phyloP scores from a whole-genome alignment of 2,888 invertebrate genomes.

The Megalurothrips usitatus region DNA sequence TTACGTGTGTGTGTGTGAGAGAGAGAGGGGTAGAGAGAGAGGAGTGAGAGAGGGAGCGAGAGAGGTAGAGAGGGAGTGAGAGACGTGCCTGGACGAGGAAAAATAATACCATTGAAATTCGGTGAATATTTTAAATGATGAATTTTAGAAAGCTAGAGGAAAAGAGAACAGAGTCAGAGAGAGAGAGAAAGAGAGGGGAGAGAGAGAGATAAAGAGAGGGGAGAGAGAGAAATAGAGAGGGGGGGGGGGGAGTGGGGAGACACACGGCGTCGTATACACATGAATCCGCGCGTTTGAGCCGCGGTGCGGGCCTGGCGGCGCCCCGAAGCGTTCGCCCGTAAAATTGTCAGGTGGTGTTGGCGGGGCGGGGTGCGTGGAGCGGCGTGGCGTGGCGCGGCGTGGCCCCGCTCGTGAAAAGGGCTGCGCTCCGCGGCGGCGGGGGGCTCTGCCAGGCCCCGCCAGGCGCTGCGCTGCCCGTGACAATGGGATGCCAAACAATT shows the following conservation, averaged over 20 bases:
- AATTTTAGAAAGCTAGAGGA: too few species aligned
- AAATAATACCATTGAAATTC: too few species aligned
- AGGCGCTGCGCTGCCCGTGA: too few species aligned
- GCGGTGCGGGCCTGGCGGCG: background rate
- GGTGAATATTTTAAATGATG: too few species aligned
- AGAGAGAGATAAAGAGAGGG: background rate
- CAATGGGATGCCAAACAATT: background rate
- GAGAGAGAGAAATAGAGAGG: background rate
- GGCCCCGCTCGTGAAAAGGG: too few species aligned
- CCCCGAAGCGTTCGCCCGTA: background rate
- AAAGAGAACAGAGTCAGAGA: too few species aligned
- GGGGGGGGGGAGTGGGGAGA: background rate
- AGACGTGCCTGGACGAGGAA: background rate
- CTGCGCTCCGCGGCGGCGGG: too few species aligned
- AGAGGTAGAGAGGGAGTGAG: background rate
- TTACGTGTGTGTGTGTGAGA: too few species aligned
- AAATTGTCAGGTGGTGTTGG: background rate
- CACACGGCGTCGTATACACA: background rate
- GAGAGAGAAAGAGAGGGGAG: too few species aligned
- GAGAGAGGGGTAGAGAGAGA: conserved; percentile 11
- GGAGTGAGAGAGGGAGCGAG: conserved; percentile 7
- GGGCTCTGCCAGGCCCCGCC: too few species aligned
- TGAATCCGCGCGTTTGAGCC: background rate
- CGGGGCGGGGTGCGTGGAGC: too few species aligned
- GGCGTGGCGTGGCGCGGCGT: too few species aligned